These are phyloP conservation scores for Seriola aureovittata DNA, from an alignment of 2,113 vertebrate species.

Conservation along the genomic window DNA sequence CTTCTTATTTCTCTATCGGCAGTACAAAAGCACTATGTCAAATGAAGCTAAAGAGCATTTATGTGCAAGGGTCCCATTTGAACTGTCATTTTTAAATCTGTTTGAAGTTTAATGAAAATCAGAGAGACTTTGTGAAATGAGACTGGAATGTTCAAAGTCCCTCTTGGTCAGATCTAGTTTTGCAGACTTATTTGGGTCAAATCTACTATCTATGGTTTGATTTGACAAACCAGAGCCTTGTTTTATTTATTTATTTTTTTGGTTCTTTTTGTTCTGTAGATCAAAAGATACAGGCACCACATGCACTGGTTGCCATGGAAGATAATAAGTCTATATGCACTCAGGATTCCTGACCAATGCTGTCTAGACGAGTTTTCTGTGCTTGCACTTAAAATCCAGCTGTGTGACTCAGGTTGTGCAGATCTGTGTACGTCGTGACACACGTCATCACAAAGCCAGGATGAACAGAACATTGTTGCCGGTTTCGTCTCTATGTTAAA, in stretches of 20 bases:
- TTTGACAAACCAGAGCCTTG: background rate
- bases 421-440: background rate
- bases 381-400: conserved; percentile 17
- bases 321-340: conserved; percentile 38
- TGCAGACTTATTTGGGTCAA: conserved; percentile 34
- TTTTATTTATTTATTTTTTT: background rate
- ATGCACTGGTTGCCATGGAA: conserved; percentile 59
- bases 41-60: background rate
- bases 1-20: background rate
- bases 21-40: background rate
- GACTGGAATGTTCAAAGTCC: conserved; percentile 17
- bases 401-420: background rate
- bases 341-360: conserved; percentile 47
- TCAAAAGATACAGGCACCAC: conserved; percentile 40
- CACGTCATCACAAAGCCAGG: background rate
- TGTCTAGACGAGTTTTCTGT: conserved; percentile 51
- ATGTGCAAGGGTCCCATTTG: background rate
- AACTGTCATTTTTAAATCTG: conserved; percentile 13
- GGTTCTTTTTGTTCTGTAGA: conserved; percentile 15
- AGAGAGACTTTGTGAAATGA: background rate
- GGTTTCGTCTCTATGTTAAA: conserved; percentile 18
- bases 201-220: background rate
- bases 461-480: background rate
- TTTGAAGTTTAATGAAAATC: conserved; percentile 32
- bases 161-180: conserved; percentile 36